Evolutionary conservation across 2,888 invertebrate species (phyloP).

Genomic region (Scaptomyza polygonia): DNA sequence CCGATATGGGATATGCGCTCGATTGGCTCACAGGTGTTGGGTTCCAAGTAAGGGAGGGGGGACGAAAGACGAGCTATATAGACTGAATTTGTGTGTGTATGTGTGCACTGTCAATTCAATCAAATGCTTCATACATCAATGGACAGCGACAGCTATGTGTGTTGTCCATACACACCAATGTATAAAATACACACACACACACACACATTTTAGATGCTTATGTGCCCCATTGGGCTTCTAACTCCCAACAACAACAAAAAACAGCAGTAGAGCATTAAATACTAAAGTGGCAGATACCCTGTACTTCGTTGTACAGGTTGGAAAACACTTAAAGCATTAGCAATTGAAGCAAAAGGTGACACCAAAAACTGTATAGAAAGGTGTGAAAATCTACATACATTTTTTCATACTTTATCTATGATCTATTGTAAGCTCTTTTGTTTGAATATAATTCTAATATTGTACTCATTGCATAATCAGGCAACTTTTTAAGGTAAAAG

Average conservation of each 20-base stretch:
- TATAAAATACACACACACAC: background rate
- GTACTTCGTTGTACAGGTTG: background rate
- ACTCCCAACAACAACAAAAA: constrained; percentile 38
- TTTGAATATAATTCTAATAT: too few relatives aligned
- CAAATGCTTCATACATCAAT: constrained; percentile 81
- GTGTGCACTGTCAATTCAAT: constrained; percentile 74
- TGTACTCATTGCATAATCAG: too few relatives aligned
- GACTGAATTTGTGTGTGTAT: constrained; percentile 4
- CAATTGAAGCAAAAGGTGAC: background rate
- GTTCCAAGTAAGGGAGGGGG: background rate
- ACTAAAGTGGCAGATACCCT: background rate
- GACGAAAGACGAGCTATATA: background rate
- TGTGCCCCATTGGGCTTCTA: constrained; percentile 34
- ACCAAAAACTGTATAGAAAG: too few relatives aligned
- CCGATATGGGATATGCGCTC: constrained; percentile 72
- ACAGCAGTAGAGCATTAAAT: background rate
- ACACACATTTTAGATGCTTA: constrained; percentile 30
- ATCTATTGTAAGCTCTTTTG: too few relatives aligned
- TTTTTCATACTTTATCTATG: too few relatives aligned
- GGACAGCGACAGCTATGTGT: constrained; percentile 53
- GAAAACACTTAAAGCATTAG: background rate
- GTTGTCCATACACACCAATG: constrained; percentile 21
- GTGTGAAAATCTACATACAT: too few relatives aligned
- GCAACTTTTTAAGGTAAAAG: too few relatives aligned
- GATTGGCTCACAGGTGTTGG: constrained; percentile 66